A percentile compares a stretch with the other conserved stretches of the same genome.
phyloP scores from a whole-genome alignment of 2,797 vertebrate genomes.

The Cuniculus paca region DNA sequence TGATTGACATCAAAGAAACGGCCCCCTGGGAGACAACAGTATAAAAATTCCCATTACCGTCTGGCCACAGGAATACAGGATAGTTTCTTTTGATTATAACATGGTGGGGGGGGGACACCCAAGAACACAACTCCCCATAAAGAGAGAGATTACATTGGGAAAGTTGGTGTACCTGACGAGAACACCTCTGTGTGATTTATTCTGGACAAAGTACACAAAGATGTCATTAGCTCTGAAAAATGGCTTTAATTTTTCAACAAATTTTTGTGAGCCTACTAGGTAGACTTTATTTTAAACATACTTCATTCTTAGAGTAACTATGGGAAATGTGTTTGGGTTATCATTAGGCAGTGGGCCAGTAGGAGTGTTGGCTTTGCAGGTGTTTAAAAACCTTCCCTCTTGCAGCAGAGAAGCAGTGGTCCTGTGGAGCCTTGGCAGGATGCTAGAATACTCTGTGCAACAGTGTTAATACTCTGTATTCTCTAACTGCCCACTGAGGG shows the following conservation, averaged over 20 bases:
- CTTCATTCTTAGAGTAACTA: background rate
- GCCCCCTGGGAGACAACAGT: background rate
- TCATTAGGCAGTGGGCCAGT: background rate
- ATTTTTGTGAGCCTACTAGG: background rate
- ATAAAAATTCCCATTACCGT: background rate
- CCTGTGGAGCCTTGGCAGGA: background rate
- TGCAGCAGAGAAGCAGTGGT: constrained; percentile 23
- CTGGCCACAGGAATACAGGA: background rate
- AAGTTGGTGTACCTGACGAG: background rate
- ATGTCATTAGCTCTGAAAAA: background rate
- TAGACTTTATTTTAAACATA: constrained; percentile 17
- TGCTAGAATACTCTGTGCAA: background rate
- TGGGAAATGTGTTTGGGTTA: background rate
- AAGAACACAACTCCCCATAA: background rate
- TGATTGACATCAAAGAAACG: background rate
- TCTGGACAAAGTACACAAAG: background rate
- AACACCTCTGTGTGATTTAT: background rate
- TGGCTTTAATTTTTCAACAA: background rate
- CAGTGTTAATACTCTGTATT: background rate
- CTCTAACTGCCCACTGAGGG: background rate
- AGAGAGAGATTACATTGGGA: background rate
- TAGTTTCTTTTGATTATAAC: background rate
- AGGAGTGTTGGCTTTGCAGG: background rate
- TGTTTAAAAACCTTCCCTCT: background rate
- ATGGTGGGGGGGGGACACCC: background rate